Evolutionary conservation across 2,888 invertebrate genomes (phyloP).

Genomic region (Globia sparganii): DNA sequence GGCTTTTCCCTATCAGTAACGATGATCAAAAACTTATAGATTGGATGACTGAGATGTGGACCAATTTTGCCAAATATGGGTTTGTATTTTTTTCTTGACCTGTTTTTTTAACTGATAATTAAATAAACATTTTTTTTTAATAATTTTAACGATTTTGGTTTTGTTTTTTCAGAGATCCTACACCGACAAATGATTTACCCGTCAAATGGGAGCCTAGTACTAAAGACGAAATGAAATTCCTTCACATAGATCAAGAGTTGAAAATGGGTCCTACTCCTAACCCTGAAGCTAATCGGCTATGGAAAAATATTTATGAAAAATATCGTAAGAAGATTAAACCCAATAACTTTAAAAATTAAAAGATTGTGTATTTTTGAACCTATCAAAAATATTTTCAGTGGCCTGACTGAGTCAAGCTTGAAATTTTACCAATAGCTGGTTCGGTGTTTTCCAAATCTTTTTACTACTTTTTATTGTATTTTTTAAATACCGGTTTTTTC

Average conservation of each 20-base stretch:
- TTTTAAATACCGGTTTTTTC: background rate
- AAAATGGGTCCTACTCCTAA: conserved; percentile 75
- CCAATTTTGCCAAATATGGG: conserved; percentile 86
- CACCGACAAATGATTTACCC: conserved; percentile 66
- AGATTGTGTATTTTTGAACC: conserved; percentile 9
- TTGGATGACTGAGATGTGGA: conserved; percentile 83
- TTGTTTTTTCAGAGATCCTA: conserved; percentile 77
- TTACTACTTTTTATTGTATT: background rate
- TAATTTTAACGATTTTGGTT: background rate
- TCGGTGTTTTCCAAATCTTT: background rate
- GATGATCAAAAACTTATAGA: conserved; percentile 78
- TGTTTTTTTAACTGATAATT: background rate
- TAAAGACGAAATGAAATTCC: conserved; percentile 59
- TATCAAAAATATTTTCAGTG: background rate
- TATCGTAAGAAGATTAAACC: conserved; percentile 65
- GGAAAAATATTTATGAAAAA: conserved; percentile 76
- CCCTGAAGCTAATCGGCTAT: conserved; percentile 72
- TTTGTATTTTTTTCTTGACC: conserved; percentile 62
- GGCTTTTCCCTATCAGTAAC: conserved; percentile 76
- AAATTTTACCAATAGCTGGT: background rate
- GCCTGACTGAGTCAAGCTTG: too few relatives aligned
- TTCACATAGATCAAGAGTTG: conserved; percentile 75
- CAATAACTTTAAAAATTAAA: conserved; percentile 53
- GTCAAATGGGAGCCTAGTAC: conserved; percentile 59
- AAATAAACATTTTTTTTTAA: background rate